Percentiles rank a stretch among this genome's conserved stretches.
These are phyloP conservation scores for Corythaixoides concolor DNA, from an alignment of 2,113 vertebrate species.

Conservation along the genomic window DNA sequence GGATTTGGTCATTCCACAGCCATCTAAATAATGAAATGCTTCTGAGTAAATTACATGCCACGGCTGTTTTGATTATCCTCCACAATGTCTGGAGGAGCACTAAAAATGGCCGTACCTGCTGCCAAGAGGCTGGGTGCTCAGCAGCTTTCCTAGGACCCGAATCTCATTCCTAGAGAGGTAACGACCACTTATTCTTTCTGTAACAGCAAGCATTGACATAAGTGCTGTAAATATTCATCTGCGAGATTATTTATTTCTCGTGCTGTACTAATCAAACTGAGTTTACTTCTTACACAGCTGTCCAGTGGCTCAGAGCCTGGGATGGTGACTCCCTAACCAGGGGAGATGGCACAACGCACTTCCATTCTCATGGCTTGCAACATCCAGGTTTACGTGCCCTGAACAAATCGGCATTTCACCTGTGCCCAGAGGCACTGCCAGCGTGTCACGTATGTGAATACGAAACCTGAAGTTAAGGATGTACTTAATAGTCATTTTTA, in stretches of 20 bases:
- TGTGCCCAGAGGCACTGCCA: not conserved
- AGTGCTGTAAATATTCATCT: not conserved
- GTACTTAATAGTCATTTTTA: not conserved
- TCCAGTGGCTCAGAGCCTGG: not conserved
- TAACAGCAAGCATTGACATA: rapidly evolving
- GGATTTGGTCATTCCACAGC: constrained; percentile 53
- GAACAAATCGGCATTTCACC: not conserved
- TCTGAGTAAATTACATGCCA: constrained; percentile 35
- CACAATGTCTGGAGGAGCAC: not conserved
- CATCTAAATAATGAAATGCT: constrained; percentile 50
- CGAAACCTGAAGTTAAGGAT: not conserved
- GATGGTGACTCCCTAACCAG: rapidly evolving
- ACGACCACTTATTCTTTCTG: not conserved
- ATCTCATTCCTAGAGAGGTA: not conserved
- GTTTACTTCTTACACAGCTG: not conserved
- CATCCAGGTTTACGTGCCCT: rapidly evolving
- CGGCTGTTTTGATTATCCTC: constrained; percentile 31
- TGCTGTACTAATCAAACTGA: not conserved
- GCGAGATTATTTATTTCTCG: rapidly evolving
- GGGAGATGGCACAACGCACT: not conserved
- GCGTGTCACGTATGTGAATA: rapidly evolving
- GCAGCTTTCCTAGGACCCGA: not conserved
- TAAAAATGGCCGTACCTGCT: not conserved
- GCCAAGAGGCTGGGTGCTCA: not conserved
- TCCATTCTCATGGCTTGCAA: not conserved